A percentile compares a stretch with the other conserved stretches of the same genome.
phyloP scores from a whole-genome alignment of 1,140 invertebrate species.

The Psix sp. region DNA sequence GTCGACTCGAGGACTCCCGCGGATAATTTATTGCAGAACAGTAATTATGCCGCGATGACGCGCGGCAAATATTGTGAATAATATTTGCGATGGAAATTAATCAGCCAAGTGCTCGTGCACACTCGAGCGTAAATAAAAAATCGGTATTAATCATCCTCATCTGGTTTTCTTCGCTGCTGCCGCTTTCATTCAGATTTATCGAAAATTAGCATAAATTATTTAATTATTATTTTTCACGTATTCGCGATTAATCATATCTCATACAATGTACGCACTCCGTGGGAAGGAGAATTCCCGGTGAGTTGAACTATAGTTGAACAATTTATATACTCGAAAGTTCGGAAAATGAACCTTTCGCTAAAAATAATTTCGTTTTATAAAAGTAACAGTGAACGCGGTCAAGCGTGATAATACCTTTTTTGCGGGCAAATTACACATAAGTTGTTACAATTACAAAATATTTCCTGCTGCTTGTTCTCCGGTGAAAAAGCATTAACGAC shows the following conservation, averaged over 20 bases:
- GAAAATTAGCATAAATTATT: constrained; percentile 39
- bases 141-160: constrained; percentile 19
- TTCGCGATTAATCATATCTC: constrained; percentile 13
- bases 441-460: too few relatives aligned
- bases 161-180: constrained; percentile 24
- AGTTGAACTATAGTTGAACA: neutral
- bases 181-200: constrained; percentile 44
- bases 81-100: constrained; percentile 33
- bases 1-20: constrained; percentile 19
- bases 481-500: too few relatives aligned
- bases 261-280: neutral
- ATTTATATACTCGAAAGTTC: neutral
- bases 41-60: constrained; percentile 36
- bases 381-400: too few relatives aligned
- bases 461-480: too few relatives aligned
- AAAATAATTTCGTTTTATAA: too few relatives aligned
- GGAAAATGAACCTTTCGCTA: too few relatives aligned
- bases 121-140: constrained; percentile 1
- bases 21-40: constrained; percentile 47
- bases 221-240: constrained; percentile 20
- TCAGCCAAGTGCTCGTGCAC: constrained; percentile 17
- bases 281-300: neutral
- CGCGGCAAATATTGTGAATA: constrained; percentile 44
- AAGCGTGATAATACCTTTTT: too few relatives aligned
- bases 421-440: too few relatives aligned